These are phyloP conservation scores for Oriolus oriolus DNA, from an alignment of 2,113 vertebrate genomes.

Conservation along the genomic window DNA sequence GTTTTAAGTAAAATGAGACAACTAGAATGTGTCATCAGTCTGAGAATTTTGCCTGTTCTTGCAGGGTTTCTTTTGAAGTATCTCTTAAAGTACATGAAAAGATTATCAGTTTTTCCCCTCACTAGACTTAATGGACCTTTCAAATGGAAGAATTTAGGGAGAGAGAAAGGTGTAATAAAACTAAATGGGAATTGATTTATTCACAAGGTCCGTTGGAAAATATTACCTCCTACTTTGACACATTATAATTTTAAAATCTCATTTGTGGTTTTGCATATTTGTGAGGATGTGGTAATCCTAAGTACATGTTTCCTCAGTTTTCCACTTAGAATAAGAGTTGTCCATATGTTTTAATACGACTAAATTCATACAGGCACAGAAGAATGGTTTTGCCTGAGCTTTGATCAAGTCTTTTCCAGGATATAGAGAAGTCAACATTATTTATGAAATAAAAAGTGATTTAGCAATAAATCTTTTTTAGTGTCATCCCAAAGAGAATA, in stretches of 20 bases:
- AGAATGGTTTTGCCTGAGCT: background rate
- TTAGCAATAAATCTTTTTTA: background rate
- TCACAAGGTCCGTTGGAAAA: background rate
- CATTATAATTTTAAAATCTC: background rate
- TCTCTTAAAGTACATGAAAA: background rate
- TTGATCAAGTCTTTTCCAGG: background rate
- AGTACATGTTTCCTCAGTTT: background rate
- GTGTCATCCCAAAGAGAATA: background rate
- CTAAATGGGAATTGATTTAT: background rate
- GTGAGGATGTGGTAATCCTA: background rate
- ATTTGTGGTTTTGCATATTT: background rate
- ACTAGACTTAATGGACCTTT: background rate
- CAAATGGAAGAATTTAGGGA: background rate
- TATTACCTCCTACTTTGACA: background rate
- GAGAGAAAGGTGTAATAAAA: background rate
- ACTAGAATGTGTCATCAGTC: background rate
- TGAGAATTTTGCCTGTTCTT: background rate
- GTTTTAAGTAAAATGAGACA: background rate
- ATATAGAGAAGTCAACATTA: background rate
- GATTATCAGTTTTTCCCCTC: background rate
- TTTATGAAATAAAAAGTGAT: background rate
- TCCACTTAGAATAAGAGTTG: background rate
- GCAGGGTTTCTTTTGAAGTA: background rate
- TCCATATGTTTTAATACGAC: rapidly evolving
- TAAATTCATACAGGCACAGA: background rate